Percentiles rank a stretch among this genome's conserved stretches.
Evolutionary conservation across 1,140 invertebrate species (phyloP).

Genomic region (Hyles euphorbiae): DNA sequence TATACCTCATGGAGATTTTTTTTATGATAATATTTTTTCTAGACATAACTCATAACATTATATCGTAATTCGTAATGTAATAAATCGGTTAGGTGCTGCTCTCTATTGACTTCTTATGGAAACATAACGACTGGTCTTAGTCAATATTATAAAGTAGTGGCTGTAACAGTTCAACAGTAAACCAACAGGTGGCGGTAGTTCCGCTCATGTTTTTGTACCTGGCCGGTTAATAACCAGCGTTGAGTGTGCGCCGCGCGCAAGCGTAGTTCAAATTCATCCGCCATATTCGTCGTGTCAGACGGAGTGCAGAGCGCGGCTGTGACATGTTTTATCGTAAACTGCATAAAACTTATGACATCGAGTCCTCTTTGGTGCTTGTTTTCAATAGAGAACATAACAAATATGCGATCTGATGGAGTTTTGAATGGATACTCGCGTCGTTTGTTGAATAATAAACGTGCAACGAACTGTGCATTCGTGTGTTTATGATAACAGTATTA

Average conservation of each 20-base stretch:
- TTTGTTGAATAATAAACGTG: conserved; percentile 66
- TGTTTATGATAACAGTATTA: conserved; percentile 73
- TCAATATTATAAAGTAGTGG: not conserved
- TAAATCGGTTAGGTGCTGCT: too few species aligned
- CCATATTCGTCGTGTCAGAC: conserved; percentile 73
- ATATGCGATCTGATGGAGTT: conserved; percentile 57
- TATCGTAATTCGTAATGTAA: too few species aligned
- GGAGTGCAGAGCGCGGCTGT: conserved; percentile 68
- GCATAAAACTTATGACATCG: conserved; percentile 59
- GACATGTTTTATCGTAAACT: conserved; percentile 71
- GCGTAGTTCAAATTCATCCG: conserved; percentile 72
- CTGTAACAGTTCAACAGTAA: conserved; percentile 14
- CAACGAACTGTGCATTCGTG: conserved; percentile 71
- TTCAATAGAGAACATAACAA: conserved; percentile 45
- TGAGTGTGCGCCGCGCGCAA: conserved; percentile 46
- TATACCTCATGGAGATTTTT: too few species aligned
- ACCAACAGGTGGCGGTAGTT: conserved; percentile 35
- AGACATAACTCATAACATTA: too few species aligned
- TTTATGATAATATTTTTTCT: too few species aligned
- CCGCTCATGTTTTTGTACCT: conserved; percentile 47
- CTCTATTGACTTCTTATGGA: too few species aligned
- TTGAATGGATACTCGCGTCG: conserved; percentile 52
- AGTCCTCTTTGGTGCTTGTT: conserved; percentile 53
- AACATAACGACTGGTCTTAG: too few species aligned
- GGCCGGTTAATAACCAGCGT: conserved; percentile 25